Conservation (phyloP, 2,888 invertebrate species). For the Mycogona germanica region DNA sequence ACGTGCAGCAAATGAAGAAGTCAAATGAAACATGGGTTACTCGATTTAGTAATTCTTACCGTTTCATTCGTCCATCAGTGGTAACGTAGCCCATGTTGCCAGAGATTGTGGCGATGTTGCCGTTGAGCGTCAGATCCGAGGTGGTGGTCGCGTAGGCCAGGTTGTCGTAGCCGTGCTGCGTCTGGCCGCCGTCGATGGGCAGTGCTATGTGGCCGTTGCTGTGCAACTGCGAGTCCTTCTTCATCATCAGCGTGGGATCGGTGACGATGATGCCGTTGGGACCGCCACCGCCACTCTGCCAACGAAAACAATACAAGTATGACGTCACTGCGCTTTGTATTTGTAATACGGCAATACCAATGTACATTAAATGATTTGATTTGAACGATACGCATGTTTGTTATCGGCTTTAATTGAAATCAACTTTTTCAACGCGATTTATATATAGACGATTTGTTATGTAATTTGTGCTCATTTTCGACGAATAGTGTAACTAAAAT, state of each 20-base stretch:
- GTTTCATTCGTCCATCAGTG: conserved; percentile 16
- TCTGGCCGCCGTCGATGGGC: background rate
- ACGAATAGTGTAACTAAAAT: no score
- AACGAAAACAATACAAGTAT: background rate
- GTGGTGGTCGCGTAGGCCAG: conserved; percentile 15
- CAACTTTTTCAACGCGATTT: no score
- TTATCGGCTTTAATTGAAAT: no score
- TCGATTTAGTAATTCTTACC: conserved; percentile 5
- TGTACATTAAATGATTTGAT: no score
- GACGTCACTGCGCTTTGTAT: no score
- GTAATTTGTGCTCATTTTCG: no score
- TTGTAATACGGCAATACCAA: no score
- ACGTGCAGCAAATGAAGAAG: no score
- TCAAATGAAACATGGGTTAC: background rate
- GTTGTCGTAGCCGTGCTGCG: conserved; percentile 16
- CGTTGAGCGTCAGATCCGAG: conserved; percentile 16
- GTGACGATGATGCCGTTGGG: background rate
- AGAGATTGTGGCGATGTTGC: background rate
- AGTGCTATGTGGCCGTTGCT: conserved; percentile 5
- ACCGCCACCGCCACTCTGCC: background rate
- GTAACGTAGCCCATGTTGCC: background rate
- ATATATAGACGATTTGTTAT: no score
- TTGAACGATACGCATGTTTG: no score
- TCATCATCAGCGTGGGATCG: conserved; percentile 1
- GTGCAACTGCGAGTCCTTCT: conserved; percentile 6